Evolutionary conservation across 2,797 vertebrate species (phyloP), one percentile per base, ranked within the genome.

Genomic region (Caiman crocodilus): DNA sequence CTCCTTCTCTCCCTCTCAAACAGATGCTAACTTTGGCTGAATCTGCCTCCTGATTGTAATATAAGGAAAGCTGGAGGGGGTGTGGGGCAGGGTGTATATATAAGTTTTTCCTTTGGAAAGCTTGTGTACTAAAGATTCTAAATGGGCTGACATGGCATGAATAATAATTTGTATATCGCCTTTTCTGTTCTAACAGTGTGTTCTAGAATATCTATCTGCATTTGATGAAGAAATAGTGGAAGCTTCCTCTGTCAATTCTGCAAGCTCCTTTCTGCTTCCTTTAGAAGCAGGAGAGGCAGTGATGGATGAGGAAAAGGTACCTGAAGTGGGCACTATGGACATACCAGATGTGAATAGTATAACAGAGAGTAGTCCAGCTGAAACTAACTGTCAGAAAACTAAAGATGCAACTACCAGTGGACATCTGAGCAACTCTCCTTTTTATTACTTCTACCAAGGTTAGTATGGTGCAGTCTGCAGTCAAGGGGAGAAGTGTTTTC

Each of bases 381-480:
- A 97, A 88, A 89, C 95, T 71, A 94, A 79, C 84, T 97, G 85
- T 78, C 97, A 59, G 67, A 96, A 95, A 90, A 92, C 92, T 76
- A 85, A 96, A 90, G 84, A 92, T 25, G 87, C 88, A 32, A 28
- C 87, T 93, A 94, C 89, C 93, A 84, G 94, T 79, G 89, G 95
- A 79, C 97, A 87, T 93, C 91, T 96, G 59, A 98, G 97, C 92
- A 98, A 97, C 28, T 98, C 98, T 94, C 99, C 99, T 26, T 99
- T 98, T 97, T 99, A 99, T 96, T 99, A 99, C 97, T 99, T 99
- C 96, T 99, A 99, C 97, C 99, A 99, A 99, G 99, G 99, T 99
- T 84, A 90, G 98, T 92, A 64, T 14, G n/a, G 42, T 76, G 21
- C 73, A 93, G 82, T 81, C 13, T 89, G 23, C 9, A 85, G 28